Evolutionary conservation across 2,888 invertebrate genomes (phyloP).

Genomic region (Drepanosiphum platanoidis): DNA sequence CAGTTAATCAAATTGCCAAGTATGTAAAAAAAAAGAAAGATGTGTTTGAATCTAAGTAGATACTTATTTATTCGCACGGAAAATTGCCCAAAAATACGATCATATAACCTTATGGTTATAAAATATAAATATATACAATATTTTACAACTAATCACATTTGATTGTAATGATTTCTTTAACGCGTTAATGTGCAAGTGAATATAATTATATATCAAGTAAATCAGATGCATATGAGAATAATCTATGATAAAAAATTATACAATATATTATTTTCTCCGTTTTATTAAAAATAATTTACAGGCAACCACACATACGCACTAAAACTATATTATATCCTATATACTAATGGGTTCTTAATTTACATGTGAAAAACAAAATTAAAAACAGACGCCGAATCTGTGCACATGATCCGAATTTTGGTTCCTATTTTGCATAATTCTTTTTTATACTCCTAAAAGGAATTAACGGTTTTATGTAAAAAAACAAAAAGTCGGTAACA

Average conservation of each 20-base stretch:
- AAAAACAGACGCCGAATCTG: neutral
- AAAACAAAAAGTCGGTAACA: neutral
- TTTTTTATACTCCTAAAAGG: neutral
- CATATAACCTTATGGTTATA: slow-evolving; percentile 6
- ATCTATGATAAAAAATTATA: slow-evolving; percentile 11
- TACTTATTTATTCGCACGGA: slow-evolving; percentile 24
- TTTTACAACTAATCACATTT: slow-evolving; percentile 54
- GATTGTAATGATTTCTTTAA: slow-evolving; percentile 42
- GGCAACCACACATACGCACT: slow-evolving; percentile 34
- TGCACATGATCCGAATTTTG: neutral
- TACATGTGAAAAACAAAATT: neutral
- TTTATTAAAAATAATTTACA: slow-evolving; percentile 46
- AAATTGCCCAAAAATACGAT: slow-evolving; percentile 49
- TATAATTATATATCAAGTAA: slow-evolving; percentile 17
- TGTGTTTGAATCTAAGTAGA: slow-evolving; percentile 37
- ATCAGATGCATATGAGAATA: slow-evolving; percentile 18
- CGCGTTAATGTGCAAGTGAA: slow-evolving; percentile 41
- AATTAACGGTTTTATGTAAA: neutral
- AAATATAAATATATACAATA: slow-evolving; percentile 54
- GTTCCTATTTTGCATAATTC: neutral
- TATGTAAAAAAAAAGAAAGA: slow-evolving; percentile 18
- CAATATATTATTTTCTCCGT: neutral
- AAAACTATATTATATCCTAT: slow-evolving; percentile 16
- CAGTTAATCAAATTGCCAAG: slow-evolving; percentile 49
- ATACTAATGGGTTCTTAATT: neutral